Conservation (phyloP, 2,113 vertebrate species). For the Esox niger region DNA sequence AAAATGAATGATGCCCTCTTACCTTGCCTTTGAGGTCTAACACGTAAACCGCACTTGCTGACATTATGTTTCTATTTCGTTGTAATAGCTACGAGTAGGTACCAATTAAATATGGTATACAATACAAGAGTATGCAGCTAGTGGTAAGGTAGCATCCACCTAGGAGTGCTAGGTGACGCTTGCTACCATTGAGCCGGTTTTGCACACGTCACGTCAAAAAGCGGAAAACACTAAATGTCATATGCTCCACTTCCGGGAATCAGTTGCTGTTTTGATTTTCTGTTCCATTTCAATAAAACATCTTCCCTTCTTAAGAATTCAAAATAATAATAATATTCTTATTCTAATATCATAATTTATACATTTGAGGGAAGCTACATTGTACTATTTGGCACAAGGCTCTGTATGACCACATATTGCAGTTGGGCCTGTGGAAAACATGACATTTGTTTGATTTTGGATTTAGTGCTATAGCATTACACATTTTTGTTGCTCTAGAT, state of each 20-base stretch:
- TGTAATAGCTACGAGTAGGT: not conserved
- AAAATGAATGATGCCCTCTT: slow-evolving; percentile 25
- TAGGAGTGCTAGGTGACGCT: not conserved
- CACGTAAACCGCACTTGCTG: slow-evolving; percentile 83
- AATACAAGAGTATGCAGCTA: not conserved
- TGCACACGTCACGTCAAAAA: slow-evolving; percentile 13
- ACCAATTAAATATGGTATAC: not conserved
- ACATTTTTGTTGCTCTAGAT: no score
- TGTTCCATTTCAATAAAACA: no score
- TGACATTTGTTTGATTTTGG: no score
- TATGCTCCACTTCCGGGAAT: not conserved
- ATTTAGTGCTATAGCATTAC: no score
- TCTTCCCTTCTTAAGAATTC: no score
- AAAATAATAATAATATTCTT: no score
- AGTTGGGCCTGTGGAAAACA: no score
- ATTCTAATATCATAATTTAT: no score
- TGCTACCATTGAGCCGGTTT: not conserved
- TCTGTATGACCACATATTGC: no score
- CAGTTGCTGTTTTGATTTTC: no score
- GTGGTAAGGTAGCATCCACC: slow-evolving; percentile 1
- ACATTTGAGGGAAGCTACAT: no score
- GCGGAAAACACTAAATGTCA: not conserved
- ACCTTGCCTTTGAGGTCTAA: slow-evolving; percentile 86
- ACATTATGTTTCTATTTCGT: slow-evolving; percentile 61
- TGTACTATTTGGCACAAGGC: no score